These are phyloP conservation scores for Thymelicus acteon DNA, from an alignment of 2,888 invertebrate genomes.

Conservation along the genomic window DNA sequence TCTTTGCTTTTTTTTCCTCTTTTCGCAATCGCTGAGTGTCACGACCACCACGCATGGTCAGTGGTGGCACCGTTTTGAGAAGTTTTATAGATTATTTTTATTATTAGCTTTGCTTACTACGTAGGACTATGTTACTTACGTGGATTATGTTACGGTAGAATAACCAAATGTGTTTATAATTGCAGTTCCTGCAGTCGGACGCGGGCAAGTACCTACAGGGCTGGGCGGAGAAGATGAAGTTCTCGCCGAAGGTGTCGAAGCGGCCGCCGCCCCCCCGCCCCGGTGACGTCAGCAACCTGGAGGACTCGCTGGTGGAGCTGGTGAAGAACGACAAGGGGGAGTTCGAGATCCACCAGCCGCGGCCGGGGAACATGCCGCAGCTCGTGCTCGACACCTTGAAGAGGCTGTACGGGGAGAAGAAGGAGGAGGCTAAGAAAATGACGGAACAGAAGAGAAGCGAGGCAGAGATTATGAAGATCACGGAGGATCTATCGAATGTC, in stretches of 20 bases:
- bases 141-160: too few species aligned
- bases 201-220: slow-evolving; percentile 84
- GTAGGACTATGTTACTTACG: too few species aligned
- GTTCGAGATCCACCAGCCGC: slow-evolving; percentile 75
- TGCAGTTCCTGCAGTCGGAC: slow-evolving; percentile 75
- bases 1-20: too few species aligned
- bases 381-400: slow-evolving; percentile 63
- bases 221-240: slow-evolving; percentile 86
- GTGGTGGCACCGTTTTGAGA: too few species aligned
- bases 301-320: slow-evolving; percentile 73
- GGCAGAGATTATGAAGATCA: slow-evolving; percentile 78
- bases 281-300: slow-evolving; percentile 68
- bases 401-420: slow-evolving; percentile 68
- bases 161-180: slow-evolving; percentile 11
- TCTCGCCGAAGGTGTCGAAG: slow-evolving; percentile 51
- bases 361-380: slow-evolving; percentile 68
- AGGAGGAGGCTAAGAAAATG: slow-evolving; percentile 60
- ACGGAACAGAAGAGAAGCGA: slow-evolving; percentile 57
- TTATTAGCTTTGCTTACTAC: background rate
- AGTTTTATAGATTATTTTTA: too few species aligned
- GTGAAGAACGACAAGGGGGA: slow-evolving; percentile 71
- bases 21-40: too few species aligned
- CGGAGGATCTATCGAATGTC: slow-evolving; percentile 85
- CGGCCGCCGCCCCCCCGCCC: slow-evolving; percentile 45
- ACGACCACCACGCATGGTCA: too few species aligned